Evolutionary conservation across 2,888 invertebrate genomes (phyloP).

Genomic region (Lepidochitona cinerea): DNA sequence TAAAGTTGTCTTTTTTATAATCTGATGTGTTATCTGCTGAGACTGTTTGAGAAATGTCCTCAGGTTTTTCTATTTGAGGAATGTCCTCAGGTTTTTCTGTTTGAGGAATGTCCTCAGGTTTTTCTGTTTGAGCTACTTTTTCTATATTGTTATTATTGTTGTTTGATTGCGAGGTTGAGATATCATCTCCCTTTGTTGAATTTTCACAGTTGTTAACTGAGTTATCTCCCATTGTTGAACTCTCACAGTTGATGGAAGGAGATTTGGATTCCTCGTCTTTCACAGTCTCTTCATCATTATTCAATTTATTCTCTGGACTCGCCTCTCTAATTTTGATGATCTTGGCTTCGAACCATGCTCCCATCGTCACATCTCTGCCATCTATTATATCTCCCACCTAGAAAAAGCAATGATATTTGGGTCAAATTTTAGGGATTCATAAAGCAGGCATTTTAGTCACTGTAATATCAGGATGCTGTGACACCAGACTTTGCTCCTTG

Average conservation of each 20-base stretch:
- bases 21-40: not conserved
- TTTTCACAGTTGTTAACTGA: not conserved
- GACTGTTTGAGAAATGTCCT: not conserved
- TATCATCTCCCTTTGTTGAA: not conserved
- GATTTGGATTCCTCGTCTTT: no score
- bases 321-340: slow-evolving; percentile 46
- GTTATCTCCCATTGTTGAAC: no score
- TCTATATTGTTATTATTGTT: not conserved
- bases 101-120: not conserved
- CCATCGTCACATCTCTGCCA: slow-evolving; percentile 76
- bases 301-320: not conserved
- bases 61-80: not conserved
- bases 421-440: no score
- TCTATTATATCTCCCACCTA: slow-evolving; percentile 79
- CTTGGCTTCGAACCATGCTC: slow-evolving; percentile 83
- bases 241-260: no score
- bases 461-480: no score
- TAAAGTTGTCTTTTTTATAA: slow-evolving; percentile 49
- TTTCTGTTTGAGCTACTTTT: not conserved
- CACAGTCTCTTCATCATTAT: not conserved
- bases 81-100: not conserved
- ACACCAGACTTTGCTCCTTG: no score
- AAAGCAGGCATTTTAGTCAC: no score
- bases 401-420: slow-evolving; percentile 26
- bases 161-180: not conserved